Evolutionary conservation across 2,797 vertebrate species (phyloP).

Genomic region (Darevskia nairensis): DNA sequence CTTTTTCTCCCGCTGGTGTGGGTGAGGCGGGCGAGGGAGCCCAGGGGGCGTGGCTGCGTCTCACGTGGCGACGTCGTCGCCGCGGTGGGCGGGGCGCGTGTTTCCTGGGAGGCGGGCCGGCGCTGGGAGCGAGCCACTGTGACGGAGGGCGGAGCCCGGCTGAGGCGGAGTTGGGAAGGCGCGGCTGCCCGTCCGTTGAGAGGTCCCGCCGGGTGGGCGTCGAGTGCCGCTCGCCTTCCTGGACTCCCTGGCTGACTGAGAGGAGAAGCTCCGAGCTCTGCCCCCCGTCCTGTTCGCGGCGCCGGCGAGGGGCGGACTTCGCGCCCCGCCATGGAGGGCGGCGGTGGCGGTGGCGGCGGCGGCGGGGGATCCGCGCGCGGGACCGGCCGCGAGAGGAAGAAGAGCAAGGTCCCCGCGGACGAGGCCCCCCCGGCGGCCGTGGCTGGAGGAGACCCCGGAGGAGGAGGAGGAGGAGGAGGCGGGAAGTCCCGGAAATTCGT

Average conservation of each 20-base stretch:
- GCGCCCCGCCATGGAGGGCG: neutral
- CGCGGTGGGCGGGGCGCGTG: neutral
- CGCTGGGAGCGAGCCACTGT: neutral
- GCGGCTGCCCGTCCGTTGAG: slow-evolving; percentile 5
- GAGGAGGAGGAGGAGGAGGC: slow-evolving; percentile 21
- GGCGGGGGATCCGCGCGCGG: slow-evolving; percentile 58
- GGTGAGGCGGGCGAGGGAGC: too few relatives aligned
- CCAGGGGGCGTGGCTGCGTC: neutral
- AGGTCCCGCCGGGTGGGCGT: neutral
- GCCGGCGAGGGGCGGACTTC: too few relatives aligned
- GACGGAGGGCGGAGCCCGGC: slow-evolving; percentile 21
- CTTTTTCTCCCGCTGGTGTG: too few relatives aligned
- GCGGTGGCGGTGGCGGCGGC: slow-evolving; percentile 65
- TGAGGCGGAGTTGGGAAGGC: slow-evolving; percentile 12
- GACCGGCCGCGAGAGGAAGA: slow-evolving; percentile 73
- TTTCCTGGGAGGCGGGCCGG: slow-evolving; percentile 51
- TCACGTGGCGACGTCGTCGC: neutral
- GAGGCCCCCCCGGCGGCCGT: slow-evolving; percentile 52
- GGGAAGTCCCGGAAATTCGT: slow-evolving; percentile 78
- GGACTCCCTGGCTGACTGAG: too few relatives aligned
- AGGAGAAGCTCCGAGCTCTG: too few relatives aligned
- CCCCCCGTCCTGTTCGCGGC: too few relatives aligned
- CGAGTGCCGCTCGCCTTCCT: neutral
- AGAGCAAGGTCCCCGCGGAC: slow-evolving; percentile 69
- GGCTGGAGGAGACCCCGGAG: slow-evolving; percentile 40